phyloP scores from a whole-genome alignment of 2,888 invertebrate genomes.

The Drosophila koepferae region DNA sequence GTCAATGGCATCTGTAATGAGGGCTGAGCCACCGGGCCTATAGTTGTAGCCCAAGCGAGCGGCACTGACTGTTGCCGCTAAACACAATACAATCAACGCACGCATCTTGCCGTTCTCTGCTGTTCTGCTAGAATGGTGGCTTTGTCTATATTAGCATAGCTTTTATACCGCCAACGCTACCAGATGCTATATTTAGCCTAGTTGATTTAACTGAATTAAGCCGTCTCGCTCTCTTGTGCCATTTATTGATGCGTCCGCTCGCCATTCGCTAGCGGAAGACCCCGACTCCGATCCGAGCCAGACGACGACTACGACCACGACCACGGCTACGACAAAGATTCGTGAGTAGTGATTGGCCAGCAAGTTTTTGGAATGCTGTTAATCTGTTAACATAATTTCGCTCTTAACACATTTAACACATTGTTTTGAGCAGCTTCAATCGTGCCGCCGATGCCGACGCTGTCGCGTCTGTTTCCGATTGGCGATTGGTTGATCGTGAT shows the following conservation, averaged over 20 bases:
- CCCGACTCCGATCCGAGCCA: slow-evolving; percentile 13
- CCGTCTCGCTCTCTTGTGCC: slow-evolving; percentile 47
- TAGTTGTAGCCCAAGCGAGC: slow-evolving; percentile 68
- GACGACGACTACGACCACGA: slow-evolving; percentile 16
- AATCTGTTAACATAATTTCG: slow-evolving; percentile 80
- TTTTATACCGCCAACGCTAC: slow-evolving; percentile 78
- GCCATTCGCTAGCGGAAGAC: slow-evolving; percentile 43
- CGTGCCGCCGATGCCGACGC: slow-evolving; percentile 55
- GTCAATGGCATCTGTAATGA: slow-evolving; percentile 22
- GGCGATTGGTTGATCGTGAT: slow-evolving; percentile 68
- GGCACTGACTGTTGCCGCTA: slow-evolving; percentile 63
- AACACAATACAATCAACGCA: slow-evolving; percentile 61
- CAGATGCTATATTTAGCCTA: slow-evolving; percentile 59
- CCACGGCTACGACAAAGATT: slow-evolving; percentile 25
- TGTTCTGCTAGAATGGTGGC: slow-evolving; percentile 68
- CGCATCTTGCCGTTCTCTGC: slow-evolving; percentile 62
- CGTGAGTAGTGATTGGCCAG: slow-evolving; percentile 49
- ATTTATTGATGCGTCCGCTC: slow-evolving; percentile 34
- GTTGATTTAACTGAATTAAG: slow-evolving; percentile 64
- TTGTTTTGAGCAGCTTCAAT: slow-evolving; percentile 71
- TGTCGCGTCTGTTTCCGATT: slow-evolving; percentile 59
- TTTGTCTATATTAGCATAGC: slow-evolving; percentile 60
- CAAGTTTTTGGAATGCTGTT: slow-evolving; percentile 70
- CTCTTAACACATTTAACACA: slow-evolving; percentile 80
- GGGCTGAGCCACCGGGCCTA: slow-evolving; percentile 42